phyloP scores from a whole-genome alignment of 2,113 vertebrate species.

The Erythrolamprus reginae region DNA sequence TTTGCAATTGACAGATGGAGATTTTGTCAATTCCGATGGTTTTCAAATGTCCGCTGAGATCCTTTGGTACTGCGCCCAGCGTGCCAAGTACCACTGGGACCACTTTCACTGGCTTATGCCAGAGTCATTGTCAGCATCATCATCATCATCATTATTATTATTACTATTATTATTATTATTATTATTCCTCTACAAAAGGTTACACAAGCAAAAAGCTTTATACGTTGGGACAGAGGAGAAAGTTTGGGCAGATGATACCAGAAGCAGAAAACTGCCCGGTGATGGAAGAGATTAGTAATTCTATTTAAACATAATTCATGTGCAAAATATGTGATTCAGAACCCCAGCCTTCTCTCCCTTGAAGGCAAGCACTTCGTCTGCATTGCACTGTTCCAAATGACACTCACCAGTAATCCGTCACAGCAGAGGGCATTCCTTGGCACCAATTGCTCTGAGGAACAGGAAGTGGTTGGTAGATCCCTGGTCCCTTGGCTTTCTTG shows the following conservation, averaged over 20 bases:
- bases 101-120: too few relatives aligned
- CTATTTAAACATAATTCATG: neutral
- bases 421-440: neutral
- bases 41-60: too few relatives aligned
- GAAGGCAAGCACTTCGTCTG: neutral
- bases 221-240: neutral
- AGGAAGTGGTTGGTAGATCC: neutral
- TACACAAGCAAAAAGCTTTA: neutral
- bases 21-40: too few relatives aligned
- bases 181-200: neutral
- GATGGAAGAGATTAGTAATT: neutral
- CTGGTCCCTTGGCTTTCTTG: neutral
- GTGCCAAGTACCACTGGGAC: too few relatives aligned
- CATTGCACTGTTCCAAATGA: neutral
- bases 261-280: neutral
- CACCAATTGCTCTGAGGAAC: neutral
- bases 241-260: neutral
- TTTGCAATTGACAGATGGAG: too few relatives aligned
- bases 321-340: neutral
- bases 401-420: slow-evolving; percentile 15
- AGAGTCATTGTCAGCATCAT: too few relatives aligned
- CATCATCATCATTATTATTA: too few relatives aligned
- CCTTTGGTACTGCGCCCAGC: too few relatives aligned
- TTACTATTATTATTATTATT: too few relatives aligned
- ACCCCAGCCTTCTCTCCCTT: neutral